Evolutionary conservation across 2,113 vertebrate species (phyloP).

Genomic region (Beaufortia kweichowensis): DNA sequence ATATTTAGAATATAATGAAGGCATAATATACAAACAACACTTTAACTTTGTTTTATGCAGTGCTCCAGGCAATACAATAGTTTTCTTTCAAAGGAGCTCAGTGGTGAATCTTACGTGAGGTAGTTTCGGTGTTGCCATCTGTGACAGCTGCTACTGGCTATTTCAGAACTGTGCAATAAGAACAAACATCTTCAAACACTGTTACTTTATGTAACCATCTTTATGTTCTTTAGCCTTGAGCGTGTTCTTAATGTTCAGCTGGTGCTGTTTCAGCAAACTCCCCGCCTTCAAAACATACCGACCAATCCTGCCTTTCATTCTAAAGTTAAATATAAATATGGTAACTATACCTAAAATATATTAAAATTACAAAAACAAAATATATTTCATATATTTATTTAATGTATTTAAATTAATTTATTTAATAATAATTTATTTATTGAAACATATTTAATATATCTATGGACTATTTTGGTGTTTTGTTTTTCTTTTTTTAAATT

Average conservation of each 20-base stretch:
- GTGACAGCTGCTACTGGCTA: constrained; percentile 16
- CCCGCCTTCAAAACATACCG: too few species aligned
- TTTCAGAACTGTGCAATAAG: not conserved
- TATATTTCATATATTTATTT: too few species aligned
- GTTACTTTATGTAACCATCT: constrained; percentile 15
- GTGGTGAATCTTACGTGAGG: not conserved
- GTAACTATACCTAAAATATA: too few species aligned
- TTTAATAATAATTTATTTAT: too few species aligned
- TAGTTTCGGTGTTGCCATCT: constrained; percentile 19
- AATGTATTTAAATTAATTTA: too few species aligned
- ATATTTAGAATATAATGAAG: not conserved
- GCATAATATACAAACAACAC: not conserved
- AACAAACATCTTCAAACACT: constrained; percentile 35
- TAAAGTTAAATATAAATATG: too few species aligned
- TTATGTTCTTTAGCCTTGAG: not conserved
- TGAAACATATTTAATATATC: too few species aligned
- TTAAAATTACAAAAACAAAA: too few species aligned
- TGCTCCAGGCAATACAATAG: constrained; percentile 5
- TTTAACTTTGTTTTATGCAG: not conserved
- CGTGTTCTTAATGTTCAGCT: not conserved
- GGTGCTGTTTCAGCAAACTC: not conserved
- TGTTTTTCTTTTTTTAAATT: too few species aligned
- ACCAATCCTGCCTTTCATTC: too few species aligned
- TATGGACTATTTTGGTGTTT: too few species aligned
- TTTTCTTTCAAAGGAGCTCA: constrained; percentile 12